Evolutionary conservation across 2,888 invertebrate genomes (phyloP).

Genomic region (Thereva unica): DNA sequence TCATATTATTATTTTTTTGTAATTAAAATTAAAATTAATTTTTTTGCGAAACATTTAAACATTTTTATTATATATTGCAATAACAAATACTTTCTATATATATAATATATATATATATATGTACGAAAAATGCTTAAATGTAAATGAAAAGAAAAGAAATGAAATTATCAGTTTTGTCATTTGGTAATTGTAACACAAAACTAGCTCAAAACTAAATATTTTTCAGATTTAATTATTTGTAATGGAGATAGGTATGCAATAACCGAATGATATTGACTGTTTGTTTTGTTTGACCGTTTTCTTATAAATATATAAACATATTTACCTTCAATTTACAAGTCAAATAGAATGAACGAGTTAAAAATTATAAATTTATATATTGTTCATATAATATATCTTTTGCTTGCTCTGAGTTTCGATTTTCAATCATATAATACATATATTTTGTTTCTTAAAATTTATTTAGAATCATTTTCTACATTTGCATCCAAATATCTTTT

Average conservation of each 20-base stretch:
- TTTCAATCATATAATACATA: neutral
- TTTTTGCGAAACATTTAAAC: neutral
- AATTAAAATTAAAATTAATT: constrained; percentile 25
- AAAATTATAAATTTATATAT: constrained; percentile 10
- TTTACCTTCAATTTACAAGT: constrained; percentile 1
- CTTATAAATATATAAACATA: neutral
- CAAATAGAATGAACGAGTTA: constrained; percentile 18
- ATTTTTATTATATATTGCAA: too few species aligned
- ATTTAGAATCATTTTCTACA: too few species aligned
- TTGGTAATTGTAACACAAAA: constrained; percentile 29
- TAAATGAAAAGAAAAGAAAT: too few species aligned
- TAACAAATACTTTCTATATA: too few species aligned
- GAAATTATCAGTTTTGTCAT: constrained; percentile 10
- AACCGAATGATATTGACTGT: constrained; percentile 27
- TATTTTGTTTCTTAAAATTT: too few species aligned
- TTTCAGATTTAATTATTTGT: constrained; percentile 36
- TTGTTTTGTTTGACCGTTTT: constrained; percentile 30
- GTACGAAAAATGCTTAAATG: too few species aligned
- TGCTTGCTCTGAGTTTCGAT: constrained; percentile 7
- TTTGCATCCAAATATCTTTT: too few species aligned
- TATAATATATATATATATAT: too few species aligned
- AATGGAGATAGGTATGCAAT: constrained; percentile 34
- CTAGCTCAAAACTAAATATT: constrained; percentile 25
- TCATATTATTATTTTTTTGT: neutral
- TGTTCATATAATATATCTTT: constrained; percentile 1